Evolutionary conservation across 2,888 invertebrate species (phyloP), one percentile per base, ranked within the genome.

Genomic region (Acleris emargana): DNA sequence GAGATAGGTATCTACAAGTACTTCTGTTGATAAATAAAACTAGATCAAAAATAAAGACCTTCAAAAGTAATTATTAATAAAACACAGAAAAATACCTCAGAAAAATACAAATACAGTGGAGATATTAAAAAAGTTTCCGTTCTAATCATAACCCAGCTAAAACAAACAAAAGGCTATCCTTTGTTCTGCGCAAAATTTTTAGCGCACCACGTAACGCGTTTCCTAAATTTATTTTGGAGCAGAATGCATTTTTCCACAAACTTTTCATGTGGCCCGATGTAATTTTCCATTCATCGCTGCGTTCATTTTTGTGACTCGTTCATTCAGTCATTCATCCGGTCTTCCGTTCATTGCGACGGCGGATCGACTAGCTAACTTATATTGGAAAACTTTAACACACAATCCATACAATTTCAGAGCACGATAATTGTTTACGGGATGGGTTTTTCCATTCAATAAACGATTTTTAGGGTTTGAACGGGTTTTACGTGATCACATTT

Each of bases 371-470:
- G 50, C 69, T 64, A 69, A 69, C 69, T 69, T 69, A 69, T 67
- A 69, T 69, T 69, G 69, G 61, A 67, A 69, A 69, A 69, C 67
- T 69, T 69, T 57, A 45, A 60, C 59, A 54, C 57, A 63, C 54
- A 58, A 69, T 64, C 58, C 64, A 67, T 67, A 69, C 67, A 64
- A 64, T 53, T 63, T 60, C 52, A 42, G 32, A 52, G 49, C 64
- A 67, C 67, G 57, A 58, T 67, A 69, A 67, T 69, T 67, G 60
- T 67, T 53, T 53, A 54, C 50, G 54, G 43, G 47, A 61, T 66
- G 45, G 61, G 6, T 66, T 61, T 61, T 66, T 57, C 38, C 57
- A 25, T 55, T 55, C 50, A 20, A 13, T 38, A 16, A 16, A 16
- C 9, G 32, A 9, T 18, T 17, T 50, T 51, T 16, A 51, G 52